Percentiles rank a stretch among this genome's conserved stretches.
Conservation (phyloP, 2,888 invertebrate species). For the Monoplex corrugatus region DNA sequence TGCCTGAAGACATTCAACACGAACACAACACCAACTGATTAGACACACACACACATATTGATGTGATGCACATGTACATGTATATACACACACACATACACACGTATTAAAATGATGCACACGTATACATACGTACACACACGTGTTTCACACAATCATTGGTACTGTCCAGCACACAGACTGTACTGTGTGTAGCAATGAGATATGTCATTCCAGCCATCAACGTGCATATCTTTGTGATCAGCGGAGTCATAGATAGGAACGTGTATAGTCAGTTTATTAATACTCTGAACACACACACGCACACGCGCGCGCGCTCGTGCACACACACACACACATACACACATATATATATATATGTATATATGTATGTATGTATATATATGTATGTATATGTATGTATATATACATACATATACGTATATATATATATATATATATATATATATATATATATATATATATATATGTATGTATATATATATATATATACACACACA, state of each 20-base stretch:
- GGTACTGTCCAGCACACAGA: too few species aligned
- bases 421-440: neutral
- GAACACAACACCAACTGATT: neutral
- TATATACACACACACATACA: too few species aligned
- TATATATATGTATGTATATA: neutral
- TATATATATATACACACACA: neutral
- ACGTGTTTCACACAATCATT: too few species aligned
- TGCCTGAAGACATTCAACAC: neutral
- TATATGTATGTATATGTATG: neutral
- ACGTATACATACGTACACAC: too few species aligned
- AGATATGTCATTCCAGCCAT: too few species aligned
- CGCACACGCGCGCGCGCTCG: neutral
- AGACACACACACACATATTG: too few species aligned
- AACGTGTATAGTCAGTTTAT: neutral
- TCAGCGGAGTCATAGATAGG: too few species aligned
- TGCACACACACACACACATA: neutral
- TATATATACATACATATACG: neutral
- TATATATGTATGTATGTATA: neutral
- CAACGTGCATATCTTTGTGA: too few species aligned
- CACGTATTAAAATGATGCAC: too few species aligned
- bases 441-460: neutral
- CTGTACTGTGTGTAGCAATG: too few species aligned
- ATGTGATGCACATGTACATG: too few species aligned
- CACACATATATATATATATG: neutral
- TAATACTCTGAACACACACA: too few species aligned